Conservation (phyloP, 2,113 vertebrate genomes). For the Oncorhynchus gorbuscha region DNA sequence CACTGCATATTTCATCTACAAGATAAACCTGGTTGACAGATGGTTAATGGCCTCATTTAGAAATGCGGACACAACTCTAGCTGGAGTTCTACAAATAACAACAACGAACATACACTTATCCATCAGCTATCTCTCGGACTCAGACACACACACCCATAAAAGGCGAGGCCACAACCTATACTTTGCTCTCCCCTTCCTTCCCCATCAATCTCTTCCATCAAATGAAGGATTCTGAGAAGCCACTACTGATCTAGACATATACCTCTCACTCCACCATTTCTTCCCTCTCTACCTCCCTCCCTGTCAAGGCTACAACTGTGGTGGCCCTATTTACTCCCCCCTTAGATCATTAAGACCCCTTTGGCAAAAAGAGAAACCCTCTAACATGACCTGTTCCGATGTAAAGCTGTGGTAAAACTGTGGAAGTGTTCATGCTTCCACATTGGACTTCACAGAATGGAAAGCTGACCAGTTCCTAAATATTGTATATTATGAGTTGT, state of each 20-base stretch:
- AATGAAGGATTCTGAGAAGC: slow-evolving; percentile 70
- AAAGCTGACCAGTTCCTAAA: no score
- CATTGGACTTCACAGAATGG: no score
- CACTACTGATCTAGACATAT: slow-evolving; percentile 65
- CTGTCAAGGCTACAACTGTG: slow-evolving; percentile 4
- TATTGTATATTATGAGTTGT: no score
- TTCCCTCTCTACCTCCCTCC: neutral
- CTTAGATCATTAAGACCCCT: slow-evolving; percentile 29
- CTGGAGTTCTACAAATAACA: neutral
- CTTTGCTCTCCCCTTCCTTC: slow-evolving; percentile 44
- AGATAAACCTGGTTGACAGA: slow-evolving; percentile 24
- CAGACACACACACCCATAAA: slow-evolving; percentile 16
- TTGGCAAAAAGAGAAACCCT: neutral
- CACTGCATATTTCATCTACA: neutral
- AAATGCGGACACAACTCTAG: neutral
- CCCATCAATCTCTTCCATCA: slow-evolving; percentile 67
- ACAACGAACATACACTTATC: neutral
- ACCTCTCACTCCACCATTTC: slow-evolving; percentile 36
- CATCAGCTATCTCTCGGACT: neutral
- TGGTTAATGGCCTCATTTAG: slow-evolving; percentile 12
- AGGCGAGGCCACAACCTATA: slow-evolving; percentile 18
- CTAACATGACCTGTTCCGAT: no score
- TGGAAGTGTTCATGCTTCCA: no score
- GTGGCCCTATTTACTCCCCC: slow-evolving; percentile 41
- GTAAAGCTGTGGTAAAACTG: no score